Conservation (phyloP, 1,140 invertebrate genomes). For the Euura lappo region DNA sequence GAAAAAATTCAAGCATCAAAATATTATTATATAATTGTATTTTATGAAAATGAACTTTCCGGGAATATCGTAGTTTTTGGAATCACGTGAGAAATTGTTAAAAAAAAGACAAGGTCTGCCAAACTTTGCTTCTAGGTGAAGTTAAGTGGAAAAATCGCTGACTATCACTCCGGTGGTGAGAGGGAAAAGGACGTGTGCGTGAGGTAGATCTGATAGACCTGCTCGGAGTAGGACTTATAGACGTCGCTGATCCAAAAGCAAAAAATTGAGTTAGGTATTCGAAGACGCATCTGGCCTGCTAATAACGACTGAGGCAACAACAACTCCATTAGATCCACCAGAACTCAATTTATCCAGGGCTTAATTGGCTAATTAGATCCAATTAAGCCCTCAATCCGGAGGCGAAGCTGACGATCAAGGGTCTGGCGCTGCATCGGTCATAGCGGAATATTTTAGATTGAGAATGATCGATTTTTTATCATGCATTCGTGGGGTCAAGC, state of each 20-base stretch:
- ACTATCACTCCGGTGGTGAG: background rate
- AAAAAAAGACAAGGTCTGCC: background rate
- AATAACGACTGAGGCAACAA: background rate
- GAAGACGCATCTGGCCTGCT: background rate
- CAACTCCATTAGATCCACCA: slow-evolving; percentile 1
- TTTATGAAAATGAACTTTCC: no score
- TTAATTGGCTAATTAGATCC: slow-evolving; percentile 5
- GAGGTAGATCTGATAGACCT: background rate
- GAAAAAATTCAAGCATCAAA: no score
- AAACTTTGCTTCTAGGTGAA: background rate
- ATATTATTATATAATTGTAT: no score
- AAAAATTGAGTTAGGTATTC: slow-evolving; percentile 3
- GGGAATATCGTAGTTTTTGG: no score
- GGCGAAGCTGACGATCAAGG: background rate
- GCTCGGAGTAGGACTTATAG: background rate
- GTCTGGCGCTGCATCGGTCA: background rate
- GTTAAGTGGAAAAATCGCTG: background rate
- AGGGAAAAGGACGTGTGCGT: background rate
- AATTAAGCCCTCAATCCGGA: background rate
- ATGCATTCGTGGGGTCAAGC: background rate
- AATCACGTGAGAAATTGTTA: background rate
- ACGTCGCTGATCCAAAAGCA: background rate
- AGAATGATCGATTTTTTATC: background rate
- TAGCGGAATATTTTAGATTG: background rate
- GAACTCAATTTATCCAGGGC: background rate